A percentile compares a stretch with the other conserved stretches of the same genome.
Conservation (phyloP, 1,140 invertebrate species). For the Myzus persicae region DNA sequence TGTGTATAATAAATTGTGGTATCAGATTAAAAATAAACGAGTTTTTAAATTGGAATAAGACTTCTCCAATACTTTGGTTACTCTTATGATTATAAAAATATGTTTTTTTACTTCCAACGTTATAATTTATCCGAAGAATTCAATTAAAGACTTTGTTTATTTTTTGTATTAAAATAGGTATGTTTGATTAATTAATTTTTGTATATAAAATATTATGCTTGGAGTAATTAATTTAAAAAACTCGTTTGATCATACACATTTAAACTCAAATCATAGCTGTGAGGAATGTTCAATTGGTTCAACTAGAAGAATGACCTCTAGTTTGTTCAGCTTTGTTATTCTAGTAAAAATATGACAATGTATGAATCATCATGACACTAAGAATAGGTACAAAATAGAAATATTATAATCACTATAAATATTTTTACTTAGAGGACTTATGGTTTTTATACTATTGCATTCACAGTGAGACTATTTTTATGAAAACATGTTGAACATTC, state of each 20-base stretch:
- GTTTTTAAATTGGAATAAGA: background rate
- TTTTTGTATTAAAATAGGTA: background rate
- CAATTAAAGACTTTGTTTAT: background rate
- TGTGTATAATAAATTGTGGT: too few relatives aligned
- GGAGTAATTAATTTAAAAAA: background rate
- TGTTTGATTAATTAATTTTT: background rate
- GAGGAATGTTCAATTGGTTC: too few relatives aligned
- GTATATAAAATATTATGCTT: background rate
- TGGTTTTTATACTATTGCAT: too few relatives aligned
- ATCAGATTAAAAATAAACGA: background rate
- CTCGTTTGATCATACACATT: background rate
- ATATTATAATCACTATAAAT: too few relatives aligned
- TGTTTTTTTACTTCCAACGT: background rate
- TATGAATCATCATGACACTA: too few relatives aligned
- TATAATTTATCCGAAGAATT: background rate
- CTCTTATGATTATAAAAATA: background rate
- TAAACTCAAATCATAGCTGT: too few relatives aligned
- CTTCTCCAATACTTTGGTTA: background rate
- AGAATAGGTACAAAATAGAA: too few relatives aligned
- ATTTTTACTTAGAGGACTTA: background rate
- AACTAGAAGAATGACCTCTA: too few relatives aligned
- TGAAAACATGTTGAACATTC: background rate
- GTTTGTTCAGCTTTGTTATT: too few relatives aligned
- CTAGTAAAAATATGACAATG: too few relatives aligned
- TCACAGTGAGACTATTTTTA: background rate